These are phyloP conservation scores for Sitobion miscanthi DNA, from an alignment of 1,140 invertebrate species.

Conservation along the genomic window DNA sequence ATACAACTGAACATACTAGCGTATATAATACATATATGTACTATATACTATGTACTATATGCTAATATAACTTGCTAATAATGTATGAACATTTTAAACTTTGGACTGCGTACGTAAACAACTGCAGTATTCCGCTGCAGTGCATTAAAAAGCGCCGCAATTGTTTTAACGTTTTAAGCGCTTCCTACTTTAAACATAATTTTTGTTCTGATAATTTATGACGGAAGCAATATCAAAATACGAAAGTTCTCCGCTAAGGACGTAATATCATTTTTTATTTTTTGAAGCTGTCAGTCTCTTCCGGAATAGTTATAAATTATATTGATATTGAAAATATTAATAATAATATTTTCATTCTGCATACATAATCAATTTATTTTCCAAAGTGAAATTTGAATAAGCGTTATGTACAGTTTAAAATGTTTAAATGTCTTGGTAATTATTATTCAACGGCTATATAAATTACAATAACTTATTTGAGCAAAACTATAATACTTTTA, in stretches of 20 bases:
- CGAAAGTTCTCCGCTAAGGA: not conserved
- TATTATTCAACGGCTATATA: not conserved
- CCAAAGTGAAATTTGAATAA: not conserved
- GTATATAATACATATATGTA: not conserved
- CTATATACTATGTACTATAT: not conserved
- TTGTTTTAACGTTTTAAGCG: not conserved
- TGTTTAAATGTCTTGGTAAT: not conserved
- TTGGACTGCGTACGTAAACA: not conserved
- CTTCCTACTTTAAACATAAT: not conserved
- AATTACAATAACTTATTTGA: conserved; percentile 2
- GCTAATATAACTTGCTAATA: conserved; percentile 3
- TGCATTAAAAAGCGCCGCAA: not conserved
- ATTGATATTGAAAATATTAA: conserved; percentile 15
- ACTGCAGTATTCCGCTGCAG: conserved; percentile 9
- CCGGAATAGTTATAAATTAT: conserved; percentile 16
- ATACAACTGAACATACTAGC: not conserved
- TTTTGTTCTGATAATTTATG: not conserved
- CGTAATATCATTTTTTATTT: conserved; percentile 7
- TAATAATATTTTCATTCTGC: conserved; percentile 2
- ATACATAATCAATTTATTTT: conserved; percentile 10
- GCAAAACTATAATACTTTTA: not conserved
- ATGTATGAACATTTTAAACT: not conserved
- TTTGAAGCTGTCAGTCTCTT: conserved; percentile 3
- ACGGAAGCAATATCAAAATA: conserved; percentile 2
- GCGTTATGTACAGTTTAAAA: not conserved